Evolutionary conservation across 2,888 invertebrate genomes (phyloP).

Genomic region (Netelia fuscicornis): DNA sequence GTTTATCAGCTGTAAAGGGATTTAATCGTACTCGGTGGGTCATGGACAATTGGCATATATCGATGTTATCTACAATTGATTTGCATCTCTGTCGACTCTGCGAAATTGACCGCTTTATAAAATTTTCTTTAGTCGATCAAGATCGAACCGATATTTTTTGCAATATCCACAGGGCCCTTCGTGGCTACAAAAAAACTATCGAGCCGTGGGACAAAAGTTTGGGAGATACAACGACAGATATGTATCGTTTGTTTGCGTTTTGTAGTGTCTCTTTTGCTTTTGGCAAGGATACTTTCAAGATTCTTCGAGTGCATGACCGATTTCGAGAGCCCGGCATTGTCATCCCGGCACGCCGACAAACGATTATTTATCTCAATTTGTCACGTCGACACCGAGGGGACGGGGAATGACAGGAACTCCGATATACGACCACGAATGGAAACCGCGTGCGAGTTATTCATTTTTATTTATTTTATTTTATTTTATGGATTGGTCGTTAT

Average conservation of each 20-base stretch:
- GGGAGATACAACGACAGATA: conserved; percentile 51
- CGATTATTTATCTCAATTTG: conserved; percentile 83
- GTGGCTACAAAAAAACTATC: conserved; percentile 23
- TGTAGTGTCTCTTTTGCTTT: conserved; percentile 33
- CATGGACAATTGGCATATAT: conserved; percentile 73
- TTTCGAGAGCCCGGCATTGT: conserved; percentile 78
- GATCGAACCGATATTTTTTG: conserved; percentile 17
- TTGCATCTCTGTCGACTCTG: conserved; percentile 19
- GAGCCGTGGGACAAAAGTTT: conserved; percentile 64
- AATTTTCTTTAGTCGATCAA: conserved; percentile 10
- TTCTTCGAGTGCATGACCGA: conserved; percentile 78
- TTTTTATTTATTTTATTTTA: conserved; percentile 46
- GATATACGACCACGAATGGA: conserved; percentile 54
- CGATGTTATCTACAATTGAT: conserved; percentile 68
- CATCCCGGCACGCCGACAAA: conserved; percentile 70
- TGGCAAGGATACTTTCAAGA: conserved; percentile 45
- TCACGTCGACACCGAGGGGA: conserved; percentile 71
- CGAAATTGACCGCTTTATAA: conserved; percentile 18
- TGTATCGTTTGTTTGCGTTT: conserved; percentile 54
- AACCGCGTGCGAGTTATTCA: conserved; percentile 47
- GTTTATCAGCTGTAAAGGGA: conserved; percentile 21
- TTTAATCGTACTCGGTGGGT: conserved; percentile 39
- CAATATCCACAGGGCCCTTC: not conserved
- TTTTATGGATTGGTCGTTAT: not conserved
- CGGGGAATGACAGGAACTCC: conserved; percentile 21